Evolutionary conservation across 2,797 vertebrate genomes (phyloP).

Genomic region (Characodon lateralis): DNA sequence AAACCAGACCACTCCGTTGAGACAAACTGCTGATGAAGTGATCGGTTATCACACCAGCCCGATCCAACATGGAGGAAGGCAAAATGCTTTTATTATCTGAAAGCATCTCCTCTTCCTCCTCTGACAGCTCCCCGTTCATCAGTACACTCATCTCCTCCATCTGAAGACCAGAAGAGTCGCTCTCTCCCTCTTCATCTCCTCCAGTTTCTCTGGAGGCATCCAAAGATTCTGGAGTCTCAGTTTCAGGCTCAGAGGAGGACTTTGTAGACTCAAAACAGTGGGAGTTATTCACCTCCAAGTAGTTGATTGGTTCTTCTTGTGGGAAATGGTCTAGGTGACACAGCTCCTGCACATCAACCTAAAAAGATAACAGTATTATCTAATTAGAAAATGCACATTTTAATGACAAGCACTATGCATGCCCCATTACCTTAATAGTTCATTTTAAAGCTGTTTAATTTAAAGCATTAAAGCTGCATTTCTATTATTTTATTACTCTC

Average conservation of each 20-base stretch:
- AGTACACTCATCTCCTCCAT: conserved; percentile 80
- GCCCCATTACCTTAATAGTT: conserved; percentile 40
- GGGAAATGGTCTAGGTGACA: conserved; percentile 23
- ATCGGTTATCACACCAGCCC: conserved; percentile 87
- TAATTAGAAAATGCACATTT: conserved; percentile 37
- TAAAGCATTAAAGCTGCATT: conserved; percentile 24
- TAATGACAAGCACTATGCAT: conserved; percentile 19
- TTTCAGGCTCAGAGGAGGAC: conserved; percentile 36
- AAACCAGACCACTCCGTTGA: conserved; percentile 82
- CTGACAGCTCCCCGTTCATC: conserved; percentile 85
- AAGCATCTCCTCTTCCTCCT: conserved; percentile 77
- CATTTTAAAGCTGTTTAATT: conserved; percentile 39
- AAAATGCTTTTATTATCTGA: conserved; percentile 77
- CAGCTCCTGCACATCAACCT: conserved; percentile 58
- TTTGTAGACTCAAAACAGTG: conserved; percentile 28
- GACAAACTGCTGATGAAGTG: conserved; percentile 82
- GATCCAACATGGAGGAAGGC: conserved; percentile 86
- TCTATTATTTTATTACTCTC: conserved; percentile 19
- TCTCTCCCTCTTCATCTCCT: conserved; percentile 64
- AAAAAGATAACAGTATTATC: conserved; percentile 44
- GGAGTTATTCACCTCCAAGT: conserved; percentile 39
- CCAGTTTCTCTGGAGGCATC: conserved; percentile 48
- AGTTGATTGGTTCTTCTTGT: conserved; percentile 20
- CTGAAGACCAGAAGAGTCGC: conserved; percentile 62
- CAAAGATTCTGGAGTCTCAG: conserved; percentile 48